phyloP scores from a whole-genome alignment of 2,113 vertebrate species.

The Phocoena phocoena region DNA sequence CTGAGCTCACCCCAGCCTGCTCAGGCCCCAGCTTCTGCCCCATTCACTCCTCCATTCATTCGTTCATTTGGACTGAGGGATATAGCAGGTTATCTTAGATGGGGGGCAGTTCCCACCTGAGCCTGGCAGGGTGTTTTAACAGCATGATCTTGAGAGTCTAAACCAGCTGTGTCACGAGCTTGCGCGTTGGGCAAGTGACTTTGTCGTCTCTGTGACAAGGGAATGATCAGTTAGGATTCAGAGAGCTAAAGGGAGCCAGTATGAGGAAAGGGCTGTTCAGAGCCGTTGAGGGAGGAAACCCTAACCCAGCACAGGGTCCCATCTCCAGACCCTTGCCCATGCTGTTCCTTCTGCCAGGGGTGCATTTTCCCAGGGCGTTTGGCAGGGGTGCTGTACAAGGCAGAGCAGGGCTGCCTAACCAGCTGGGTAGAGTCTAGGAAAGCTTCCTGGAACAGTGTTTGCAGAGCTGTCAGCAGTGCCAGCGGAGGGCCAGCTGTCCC shows the following conservation, averaged over 20 bases:
- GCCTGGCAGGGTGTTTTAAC: neutral
- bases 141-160: neutral
- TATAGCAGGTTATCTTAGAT: too few relatives aligned
- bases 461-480: neutral
- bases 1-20: neutral
- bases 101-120: neutral
- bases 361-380: neutral
- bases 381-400: neutral
- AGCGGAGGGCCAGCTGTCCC: neutral
- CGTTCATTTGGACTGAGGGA: neutral
- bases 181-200: neutral
- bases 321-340: too few relatives aligned
- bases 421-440: neutral
- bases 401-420: neutral
- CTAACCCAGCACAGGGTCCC: neutral
- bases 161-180: neutral
- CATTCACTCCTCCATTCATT: neutral
- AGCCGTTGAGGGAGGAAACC: neutral
- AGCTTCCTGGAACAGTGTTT: neutral
- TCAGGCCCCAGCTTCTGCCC: slow-evolving; percentile 36
- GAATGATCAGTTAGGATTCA: neutral
- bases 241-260: neutral
- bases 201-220: neutral
- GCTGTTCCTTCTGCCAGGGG: too few relatives aligned
- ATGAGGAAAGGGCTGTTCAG: neutral